Conservation (phyloP, 37 sponge, comb jelly and placozoan genomes). For the Cliona cf. orientalis region DNA sequence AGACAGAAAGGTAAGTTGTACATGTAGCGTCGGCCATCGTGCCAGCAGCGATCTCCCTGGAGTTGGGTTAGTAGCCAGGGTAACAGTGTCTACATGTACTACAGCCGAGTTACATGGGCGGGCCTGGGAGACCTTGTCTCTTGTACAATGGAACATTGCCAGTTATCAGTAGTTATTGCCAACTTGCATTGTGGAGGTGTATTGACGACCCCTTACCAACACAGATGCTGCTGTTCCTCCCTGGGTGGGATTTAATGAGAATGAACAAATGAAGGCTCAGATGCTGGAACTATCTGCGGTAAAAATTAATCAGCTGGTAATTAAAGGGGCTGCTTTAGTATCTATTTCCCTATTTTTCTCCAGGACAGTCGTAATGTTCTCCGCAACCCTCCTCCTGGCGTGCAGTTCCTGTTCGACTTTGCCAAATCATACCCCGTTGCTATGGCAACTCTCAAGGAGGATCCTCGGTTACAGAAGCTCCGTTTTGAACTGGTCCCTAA, state of each 20-base stretch:
- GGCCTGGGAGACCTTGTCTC: too few relatives aligned
- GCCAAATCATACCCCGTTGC: slow-evolving; percentile 84
- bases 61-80: too few relatives aligned
- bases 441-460: slow-evolving; percentile 85
- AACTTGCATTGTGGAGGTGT: too few relatives aligned
- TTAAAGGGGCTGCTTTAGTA: not conserved
- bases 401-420: slow-evolving; percentile 90
- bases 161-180: too few relatives aligned
- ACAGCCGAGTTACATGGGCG: too few relatives aligned
- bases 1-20: slow-evolving; percentile 51
- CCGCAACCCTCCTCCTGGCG: slow-evolving; percentile 93
- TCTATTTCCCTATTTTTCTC: not conserved
- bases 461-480: slow-evolving; percentile 80
- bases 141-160: too few relatives aligned
- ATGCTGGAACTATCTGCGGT: slow-evolving; percentile 94
- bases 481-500: slow-evolving; percentile 96
- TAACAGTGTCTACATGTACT: too few relatives aligned
- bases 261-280: slow-evolving; percentile 95
- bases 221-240: slow-evolving; percentile 91
- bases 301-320: not conserved
- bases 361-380: slow-evolving; percentile 95
- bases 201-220: too few relatives aligned
- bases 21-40: too few relatives aligned
- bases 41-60: too few relatives aligned
- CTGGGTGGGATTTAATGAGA: slow-evolving; percentile 98